These are phyloP conservation scores for Blastobasis adustella DNA, from an alignment of 2,888 invertebrate species.

Conservation along the genomic window DNA sequence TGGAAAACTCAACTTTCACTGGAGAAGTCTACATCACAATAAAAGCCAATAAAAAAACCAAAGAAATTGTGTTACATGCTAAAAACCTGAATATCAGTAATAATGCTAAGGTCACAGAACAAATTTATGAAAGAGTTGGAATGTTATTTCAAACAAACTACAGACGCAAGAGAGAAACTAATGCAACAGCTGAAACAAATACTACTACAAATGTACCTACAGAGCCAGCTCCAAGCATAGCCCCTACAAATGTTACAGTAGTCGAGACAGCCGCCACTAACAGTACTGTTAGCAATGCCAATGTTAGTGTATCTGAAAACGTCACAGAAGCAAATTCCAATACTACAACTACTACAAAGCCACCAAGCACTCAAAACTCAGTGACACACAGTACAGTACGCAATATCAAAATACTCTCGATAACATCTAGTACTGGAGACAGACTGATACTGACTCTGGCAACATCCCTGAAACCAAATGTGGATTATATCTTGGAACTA, in stretches of 20 bases:
- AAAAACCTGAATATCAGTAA: constrained; percentile 55
- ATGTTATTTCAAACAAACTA: constrained; percentile 27
- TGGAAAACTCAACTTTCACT: constrained; percentile 54
- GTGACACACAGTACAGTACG: constrained; percentile 54
- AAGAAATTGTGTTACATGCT: constrained; percentile 67
- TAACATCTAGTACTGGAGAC: constrained; percentile 46
- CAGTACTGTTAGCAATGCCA: background rate
- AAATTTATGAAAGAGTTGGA: constrained; percentile 56
- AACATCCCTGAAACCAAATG: constrained; percentile 50
- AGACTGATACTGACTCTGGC: constrained; percentile 44
- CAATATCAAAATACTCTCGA: constrained; percentile 45
- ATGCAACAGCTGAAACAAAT: background rate
- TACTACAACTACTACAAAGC: constrained; percentile 10
- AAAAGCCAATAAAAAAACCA: constrained; percentile 43
- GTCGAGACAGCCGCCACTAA: constrained; percentile 1
- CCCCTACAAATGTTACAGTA: constrained; percentile 7
- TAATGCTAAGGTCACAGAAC: constrained; percentile 57
- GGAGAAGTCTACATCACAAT: constrained; percentile 68
- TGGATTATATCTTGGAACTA: constrained; percentile 73
- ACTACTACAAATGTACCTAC: constrained; percentile 2
- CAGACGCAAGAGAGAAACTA: constrained; percentile 29
- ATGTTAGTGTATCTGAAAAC: background rate
- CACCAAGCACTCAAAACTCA: constrained; percentile 23
- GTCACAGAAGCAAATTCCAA: constrained; percentile 12
- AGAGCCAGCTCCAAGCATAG: constrained; percentile 8